These are phyloP conservation scores for Lithophane ornitopus DNA, from an alignment of 2,888 invertebrate genomes.

Conservation along the genomic window DNA sequence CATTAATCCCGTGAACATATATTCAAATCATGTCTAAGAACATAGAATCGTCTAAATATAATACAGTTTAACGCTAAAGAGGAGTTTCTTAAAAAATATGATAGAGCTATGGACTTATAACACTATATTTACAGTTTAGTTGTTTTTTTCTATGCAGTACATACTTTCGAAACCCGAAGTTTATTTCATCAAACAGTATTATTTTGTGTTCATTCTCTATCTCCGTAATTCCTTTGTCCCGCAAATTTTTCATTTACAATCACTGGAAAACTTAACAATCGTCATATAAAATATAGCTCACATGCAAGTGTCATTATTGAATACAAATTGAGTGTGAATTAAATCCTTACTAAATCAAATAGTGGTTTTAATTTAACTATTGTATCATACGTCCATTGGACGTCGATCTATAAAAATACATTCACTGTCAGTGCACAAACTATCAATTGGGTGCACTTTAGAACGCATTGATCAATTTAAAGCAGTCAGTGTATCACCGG, in stretches of 20 bases:
- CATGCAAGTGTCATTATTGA: slow-evolving; percentile 10
- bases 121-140: slow-evolving; percentile 65
- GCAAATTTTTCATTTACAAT: slow-evolving; percentile 15
- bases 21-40: slow-evolving; percentile 60
- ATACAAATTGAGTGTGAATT: slow-evolving; percentile 17
- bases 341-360: slow-evolving; percentile 15
- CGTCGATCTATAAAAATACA: slow-evolving; percentile 18
- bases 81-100: slow-evolving; percentile 51
- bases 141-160: slow-evolving; percentile 40
- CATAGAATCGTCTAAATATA: slow-evolving; percentile 59
- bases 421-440: slow-evolving; percentile 15
- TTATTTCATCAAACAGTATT: slow-evolving; percentile 20
- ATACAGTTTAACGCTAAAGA: slow-evolving; percentile 62
- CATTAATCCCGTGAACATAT: slow-evolving; percentile 59
- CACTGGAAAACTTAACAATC: slow-evolving; percentile 22
- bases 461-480: slow-evolving; percentile 12
- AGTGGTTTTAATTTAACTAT: slow-evolving; percentile 20
- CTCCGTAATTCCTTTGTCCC: slow-evolving; percentile 5
- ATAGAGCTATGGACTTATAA: slow-evolving; percentile 53
- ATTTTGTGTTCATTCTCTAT: not conserved
- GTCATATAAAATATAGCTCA: slow-evolving; percentile 23
- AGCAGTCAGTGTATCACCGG: not conserved
- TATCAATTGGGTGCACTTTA: slow-evolving; percentile 21
- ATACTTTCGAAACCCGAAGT: slow-evolving; percentile 29
- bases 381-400: slow-evolving; percentile 9